These are phyloP conservation scores for Orius insidiosus DNA, from an alignment of 1,140 invertebrate species.

Conservation along the genomic window DNA sequence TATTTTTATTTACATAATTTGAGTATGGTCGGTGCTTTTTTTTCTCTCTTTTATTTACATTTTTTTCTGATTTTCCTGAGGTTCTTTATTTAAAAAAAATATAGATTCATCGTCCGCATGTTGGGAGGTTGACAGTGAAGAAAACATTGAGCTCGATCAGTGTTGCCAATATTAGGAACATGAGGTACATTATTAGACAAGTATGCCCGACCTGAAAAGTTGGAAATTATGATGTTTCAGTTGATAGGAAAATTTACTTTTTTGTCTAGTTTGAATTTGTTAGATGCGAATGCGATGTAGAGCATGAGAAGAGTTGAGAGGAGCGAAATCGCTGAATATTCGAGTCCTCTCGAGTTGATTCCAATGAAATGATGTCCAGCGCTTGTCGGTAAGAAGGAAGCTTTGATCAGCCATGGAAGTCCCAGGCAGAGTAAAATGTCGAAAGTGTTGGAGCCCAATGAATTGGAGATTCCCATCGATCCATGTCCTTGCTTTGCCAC, in stretches of 20 bases:
- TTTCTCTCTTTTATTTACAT: too few species aligned
- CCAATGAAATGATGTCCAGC: constrained; percentile 51
- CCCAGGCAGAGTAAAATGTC: constrained; percentile 34
- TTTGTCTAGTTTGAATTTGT: constrained; percentile 24
- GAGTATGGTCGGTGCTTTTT: too few species aligned
- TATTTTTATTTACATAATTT: too few species aligned
- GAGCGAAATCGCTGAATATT: constrained; percentile 25
- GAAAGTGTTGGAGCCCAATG: constrained; percentile 33
- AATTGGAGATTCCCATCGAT: constrained; percentile 33
- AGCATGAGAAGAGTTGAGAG: constrained; percentile 22
- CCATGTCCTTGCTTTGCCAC: constrained; percentile 47
- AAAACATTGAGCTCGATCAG: constrained; percentile 18
- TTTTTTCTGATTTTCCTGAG: too few species aligned
- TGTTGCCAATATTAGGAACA: constrained; percentile 22
- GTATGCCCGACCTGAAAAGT: constrained; percentile 14
- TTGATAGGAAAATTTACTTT: constrained; percentile 3
- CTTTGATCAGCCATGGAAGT: constrained; percentile 29
- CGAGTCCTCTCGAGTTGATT: constrained; percentile 38
- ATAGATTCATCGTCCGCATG: too few species aligned
- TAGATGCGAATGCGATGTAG: constrained; percentile 21
- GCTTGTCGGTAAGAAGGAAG: constrained; percentile 30
- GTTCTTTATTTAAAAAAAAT: too few species aligned
- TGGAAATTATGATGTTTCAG: background rate
- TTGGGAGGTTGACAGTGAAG: constrained; percentile 14
- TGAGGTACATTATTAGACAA: constrained; percentile 19